A percentile compares a stretch with the other conserved stretches of the same genome.
Evolutionary conservation across 2,113 vertebrate species (phyloP).

Genomic region (Leucopsar rothschildi): DNA sequence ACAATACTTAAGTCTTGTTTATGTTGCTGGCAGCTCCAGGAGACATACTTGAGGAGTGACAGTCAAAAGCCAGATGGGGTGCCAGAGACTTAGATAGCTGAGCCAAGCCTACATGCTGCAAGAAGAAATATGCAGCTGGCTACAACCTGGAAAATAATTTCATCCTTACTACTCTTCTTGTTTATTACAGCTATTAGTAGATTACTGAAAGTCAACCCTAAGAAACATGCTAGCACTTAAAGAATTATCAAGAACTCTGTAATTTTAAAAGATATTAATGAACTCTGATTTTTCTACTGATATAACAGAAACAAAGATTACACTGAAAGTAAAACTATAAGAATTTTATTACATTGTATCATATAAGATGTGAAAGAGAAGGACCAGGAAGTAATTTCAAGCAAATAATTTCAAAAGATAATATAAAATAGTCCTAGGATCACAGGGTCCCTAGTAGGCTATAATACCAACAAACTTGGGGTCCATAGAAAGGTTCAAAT

Average conservation of each 20-base stretch:
- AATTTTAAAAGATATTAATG: neutral
- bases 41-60: neutral
- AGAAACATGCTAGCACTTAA: neutral
- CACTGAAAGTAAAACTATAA: neutral
- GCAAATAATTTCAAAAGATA: neutral
- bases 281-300: neutral
- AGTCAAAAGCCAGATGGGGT: neutral
- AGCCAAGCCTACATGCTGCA: neutral
- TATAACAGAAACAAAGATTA: neutral
- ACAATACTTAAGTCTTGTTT: neutral
- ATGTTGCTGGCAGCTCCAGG: neutral
- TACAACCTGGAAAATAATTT: neutral
- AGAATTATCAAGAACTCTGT: neutral
- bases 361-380: neutral
- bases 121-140: neutral
- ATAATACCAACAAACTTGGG: neutral
- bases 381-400: neutral
- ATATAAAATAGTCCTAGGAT: fast-evolving
- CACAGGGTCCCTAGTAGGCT: neutral
- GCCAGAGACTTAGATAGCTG: neutral
- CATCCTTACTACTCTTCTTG: neutral
- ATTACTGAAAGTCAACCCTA: neutral
- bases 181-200: neutral
- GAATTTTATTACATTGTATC: neutral
- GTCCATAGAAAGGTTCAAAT: neutral